These are phyloP conservation scores for Chiloscyllium punctatum DNA, from an alignment of 2,797 vertebrate species.

Conservation along the genomic window DNA sequence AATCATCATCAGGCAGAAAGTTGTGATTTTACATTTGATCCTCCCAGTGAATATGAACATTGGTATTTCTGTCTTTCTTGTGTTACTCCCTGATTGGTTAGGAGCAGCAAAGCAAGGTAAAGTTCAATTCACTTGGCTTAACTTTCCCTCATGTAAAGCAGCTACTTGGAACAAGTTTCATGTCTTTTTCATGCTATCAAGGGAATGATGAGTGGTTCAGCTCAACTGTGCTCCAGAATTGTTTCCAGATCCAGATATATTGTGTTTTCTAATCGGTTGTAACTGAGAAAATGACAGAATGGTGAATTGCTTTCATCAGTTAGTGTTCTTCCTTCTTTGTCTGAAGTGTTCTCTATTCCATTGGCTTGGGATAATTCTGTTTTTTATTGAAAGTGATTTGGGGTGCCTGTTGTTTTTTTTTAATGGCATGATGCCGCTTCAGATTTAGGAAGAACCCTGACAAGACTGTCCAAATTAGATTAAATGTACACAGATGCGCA, in stretches of 20 bases:
- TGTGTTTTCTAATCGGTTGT: not conserved
- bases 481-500: not conserved
- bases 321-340: not conserved
- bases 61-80: not conserved
- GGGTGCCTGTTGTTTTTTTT: not conserved
- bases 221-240: too few relatives aligned
- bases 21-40: not conserved
- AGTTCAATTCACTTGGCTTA: not conserved
- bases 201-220: not conserved
- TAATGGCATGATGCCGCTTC: not conserved
- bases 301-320: not conserved
- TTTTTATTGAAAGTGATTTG: not conserved
- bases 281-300: conserved; percentile 6
- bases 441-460: not conserved
- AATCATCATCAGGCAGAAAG: not conserved
- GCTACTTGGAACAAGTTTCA: not conserved
- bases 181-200: not conserved
- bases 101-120: not conserved
- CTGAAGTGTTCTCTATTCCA: not conserved
- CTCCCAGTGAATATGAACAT: not conserved
- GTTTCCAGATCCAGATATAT: not conserved
- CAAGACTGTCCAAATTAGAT: not conserved
- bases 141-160: not conserved
- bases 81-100: not conserved
- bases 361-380: not conserved